Base-by-base conservation (phyloP, 2,113 vertebrate genomes). In the Geococcyx californianus region DNA sequence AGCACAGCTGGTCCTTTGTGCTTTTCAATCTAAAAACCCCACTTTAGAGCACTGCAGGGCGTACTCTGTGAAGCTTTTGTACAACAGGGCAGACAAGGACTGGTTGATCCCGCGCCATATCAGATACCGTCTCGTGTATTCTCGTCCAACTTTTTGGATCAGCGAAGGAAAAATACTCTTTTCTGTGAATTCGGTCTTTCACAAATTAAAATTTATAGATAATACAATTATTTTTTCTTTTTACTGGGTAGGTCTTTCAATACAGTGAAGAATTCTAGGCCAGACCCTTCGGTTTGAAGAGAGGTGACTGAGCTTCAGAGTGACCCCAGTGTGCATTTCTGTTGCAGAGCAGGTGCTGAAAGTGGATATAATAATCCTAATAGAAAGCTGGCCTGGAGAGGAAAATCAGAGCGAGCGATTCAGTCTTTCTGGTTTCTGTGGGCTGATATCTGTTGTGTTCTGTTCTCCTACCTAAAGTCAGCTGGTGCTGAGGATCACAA, bases 251-350 rank as follows among this genome's bases (percentile, higher is more conserved):
- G 14, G 3, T 52, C 9, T 70, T 86, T 44, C 42, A 49, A 26
- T 44, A 54, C 34, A 38, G 49, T 10, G 1, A 79, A 38, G 21
- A 44, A 36, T 58, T 70, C 33, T 3, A n/a, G n/a, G 67, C 26
- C 31, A 54, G 28, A 68, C n/a, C 19, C 3, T 81, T 64, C 59
- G 25, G 17, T 42, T 77, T 64, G 55, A 31, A 72, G 68, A 16
- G 36, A 25, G 26, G 26, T 19, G 28, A 15, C 7, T 29, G n/a
- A 70, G 23, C 49, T 67, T 31, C 12, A 8, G 44, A 40, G 20
- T 63, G 33, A 34, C 14, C 6, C 73, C 0, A 0, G 20, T 0
- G 0, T 18, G 14, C 13, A 11, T 52, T 77, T 89, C 40, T 11
- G 36, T 76, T 33, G 47, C 51, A 42, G 70, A 55, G 40, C 33